A percentile compares a stretch with the other conserved stretches of the same genome.
Conservation (phyloP, 2,888 invertebrate species). For the Hypomecis punctinalis region DNA sequence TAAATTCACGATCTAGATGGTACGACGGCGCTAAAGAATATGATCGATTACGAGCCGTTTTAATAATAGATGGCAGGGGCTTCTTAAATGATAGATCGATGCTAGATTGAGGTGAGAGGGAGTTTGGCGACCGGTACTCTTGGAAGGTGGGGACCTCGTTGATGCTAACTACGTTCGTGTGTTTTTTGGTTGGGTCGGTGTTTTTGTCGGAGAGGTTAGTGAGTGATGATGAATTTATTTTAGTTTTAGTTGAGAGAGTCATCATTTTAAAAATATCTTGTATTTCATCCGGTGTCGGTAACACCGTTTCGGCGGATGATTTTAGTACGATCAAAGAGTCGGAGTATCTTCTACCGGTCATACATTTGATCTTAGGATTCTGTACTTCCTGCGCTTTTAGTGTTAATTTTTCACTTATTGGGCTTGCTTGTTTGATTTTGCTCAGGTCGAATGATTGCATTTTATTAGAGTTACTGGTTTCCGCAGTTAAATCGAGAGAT, state of each 20-base stretch:
- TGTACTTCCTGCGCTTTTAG: constrained; percentile 6
- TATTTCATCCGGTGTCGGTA: constrained; percentile 57
- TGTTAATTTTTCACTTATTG: constrained; percentile 21
- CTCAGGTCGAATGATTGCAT: constrained; percentile 46
- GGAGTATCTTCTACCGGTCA: constrained; percentile 58
- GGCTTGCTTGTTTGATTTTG: constrained; percentile 34
- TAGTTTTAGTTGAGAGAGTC: constrained; percentile 22
- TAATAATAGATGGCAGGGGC: constrained; percentile 70
- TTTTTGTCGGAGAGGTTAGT: constrained; percentile 29
- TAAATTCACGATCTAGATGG: constrained; percentile 72
- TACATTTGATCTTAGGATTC: constrained; percentile 30
- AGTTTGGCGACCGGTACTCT: constrained; percentile 76
- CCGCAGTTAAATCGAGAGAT: constrained; percentile 67
- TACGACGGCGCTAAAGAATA: constrained; percentile 66
- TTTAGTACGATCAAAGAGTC: constrained; percentile 58
- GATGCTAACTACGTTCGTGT: constrained; percentile 77
- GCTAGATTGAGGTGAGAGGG: constrained; percentile 61
- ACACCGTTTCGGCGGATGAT: constrained; percentile 43
- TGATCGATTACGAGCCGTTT: constrained; percentile 69
- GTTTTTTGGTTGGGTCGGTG: constrained; percentile 53
- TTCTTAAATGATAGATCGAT: constrained; percentile 63
- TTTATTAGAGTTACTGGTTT: constrained; percentile 42
- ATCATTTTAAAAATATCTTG: constrained; percentile 64
- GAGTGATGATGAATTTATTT: constrained; percentile 29
- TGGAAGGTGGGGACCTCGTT: constrained; percentile 81